phyloP scores from a whole-genome alignment of 2,797 vertebrate genomes.

The Helicolenus hilgendorfi region DNA sequence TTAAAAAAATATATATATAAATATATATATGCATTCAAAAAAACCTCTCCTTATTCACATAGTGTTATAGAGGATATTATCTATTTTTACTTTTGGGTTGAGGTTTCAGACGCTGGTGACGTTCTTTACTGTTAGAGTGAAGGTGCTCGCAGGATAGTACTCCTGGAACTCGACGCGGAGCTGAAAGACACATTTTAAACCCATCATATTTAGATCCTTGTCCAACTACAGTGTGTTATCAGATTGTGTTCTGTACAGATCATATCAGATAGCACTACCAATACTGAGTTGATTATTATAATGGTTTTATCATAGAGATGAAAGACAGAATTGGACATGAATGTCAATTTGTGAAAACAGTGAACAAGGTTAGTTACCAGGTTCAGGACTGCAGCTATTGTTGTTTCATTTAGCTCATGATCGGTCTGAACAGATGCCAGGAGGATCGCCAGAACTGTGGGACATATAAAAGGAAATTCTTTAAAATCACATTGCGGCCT shows the following conservation, averaged over 20 bases:
- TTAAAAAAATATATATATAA: too few species aligned
- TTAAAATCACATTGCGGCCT: too few species aligned
- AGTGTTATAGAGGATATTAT: neutral
- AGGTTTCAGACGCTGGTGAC: constrained; percentile 49
- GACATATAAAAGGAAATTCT: neutral
- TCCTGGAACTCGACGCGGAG: neutral
- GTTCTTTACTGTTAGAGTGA: constrained; percentile 47
- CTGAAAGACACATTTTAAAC: constrained; percentile 59
- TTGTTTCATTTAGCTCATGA: constrained; percentile 12
- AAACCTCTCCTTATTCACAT: too few species aligned
- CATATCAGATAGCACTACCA: neutral
- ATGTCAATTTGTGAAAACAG: neutral
- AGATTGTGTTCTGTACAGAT: neutral
- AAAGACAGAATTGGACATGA: neutral
- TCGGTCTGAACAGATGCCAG: constrained; percentile 15
- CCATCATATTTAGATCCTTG: neutral
- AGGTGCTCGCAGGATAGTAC: neutral
- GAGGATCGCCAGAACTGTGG: constrained; percentile 54
- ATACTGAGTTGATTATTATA: neutral
- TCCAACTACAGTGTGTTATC: neutral
- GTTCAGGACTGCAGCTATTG: neutral
- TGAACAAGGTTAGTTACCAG: constrained; percentile 29
- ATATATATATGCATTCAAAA: neutral
- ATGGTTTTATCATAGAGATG: neutral
- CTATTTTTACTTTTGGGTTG: neutral